Conservation (phyloP, 2,797 vertebrate species). For the Lepidocolaptes lacrymiger region DNA sequence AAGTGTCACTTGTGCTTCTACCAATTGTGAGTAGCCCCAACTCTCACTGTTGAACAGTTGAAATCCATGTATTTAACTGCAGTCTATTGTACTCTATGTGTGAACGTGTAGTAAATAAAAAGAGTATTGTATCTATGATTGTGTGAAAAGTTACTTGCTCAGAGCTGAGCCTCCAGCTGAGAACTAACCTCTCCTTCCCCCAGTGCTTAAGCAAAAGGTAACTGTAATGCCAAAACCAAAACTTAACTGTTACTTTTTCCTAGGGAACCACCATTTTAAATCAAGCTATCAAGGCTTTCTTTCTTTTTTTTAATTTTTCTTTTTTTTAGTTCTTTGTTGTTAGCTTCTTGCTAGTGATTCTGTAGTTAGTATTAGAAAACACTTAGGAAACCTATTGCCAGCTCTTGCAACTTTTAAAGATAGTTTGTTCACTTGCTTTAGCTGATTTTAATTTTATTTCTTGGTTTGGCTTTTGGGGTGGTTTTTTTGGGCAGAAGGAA, state of each 20-base stretch:
- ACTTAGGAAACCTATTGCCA: neutral
- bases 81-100: slow-evolving; percentile 19
- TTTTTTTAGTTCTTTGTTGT: neutral
- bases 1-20: slow-evolving; percentile 67
- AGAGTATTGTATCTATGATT: neutral
- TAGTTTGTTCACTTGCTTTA: neutral
- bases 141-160: neutral
- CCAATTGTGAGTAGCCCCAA: slow-evolving; percentile 49
- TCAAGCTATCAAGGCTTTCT: neutral
- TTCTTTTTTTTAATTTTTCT: accelerated
- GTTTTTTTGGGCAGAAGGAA: neutral
- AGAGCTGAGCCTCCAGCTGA: slow-evolving; percentile 11
- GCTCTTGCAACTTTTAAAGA: neutral
- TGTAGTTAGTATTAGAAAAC: neutral
- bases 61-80: slow-evolving; percentile 54
- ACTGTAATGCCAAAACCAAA: neutral
- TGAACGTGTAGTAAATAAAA: slow-evolving; percentile 36
- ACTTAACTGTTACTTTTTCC: neutral
- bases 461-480: neutral
- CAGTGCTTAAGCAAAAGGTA: neutral
- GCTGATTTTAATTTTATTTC: neutral
- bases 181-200: slow-evolving; percentile 1
- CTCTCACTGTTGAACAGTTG: slow-evolving; percentile 49
- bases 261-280: neutral
- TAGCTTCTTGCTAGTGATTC: neutral